phyloP scores from a whole-genome alignment of 2,888 invertebrate species.

The Chrysotoxum bicinctum region DNA sequence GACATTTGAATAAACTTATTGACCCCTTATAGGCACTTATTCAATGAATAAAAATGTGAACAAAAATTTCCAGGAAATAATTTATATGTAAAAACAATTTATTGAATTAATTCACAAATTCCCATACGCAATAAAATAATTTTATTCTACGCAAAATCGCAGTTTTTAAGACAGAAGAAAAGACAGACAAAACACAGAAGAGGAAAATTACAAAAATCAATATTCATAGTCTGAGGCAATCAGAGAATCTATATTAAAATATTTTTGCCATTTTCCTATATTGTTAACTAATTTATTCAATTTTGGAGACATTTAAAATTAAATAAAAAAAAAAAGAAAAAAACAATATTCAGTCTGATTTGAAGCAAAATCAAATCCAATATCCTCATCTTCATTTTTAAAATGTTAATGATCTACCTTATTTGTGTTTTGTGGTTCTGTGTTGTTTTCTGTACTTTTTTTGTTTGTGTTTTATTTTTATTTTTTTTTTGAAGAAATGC shows the following conservation, averaged over 20 bases:
- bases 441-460: neutral
- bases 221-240: neutral
- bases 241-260: constrained; percentile 3
- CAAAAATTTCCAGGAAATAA: constrained; percentile 11
- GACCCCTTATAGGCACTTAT: neutral
- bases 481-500: neutral
- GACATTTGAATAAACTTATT: constrained; percentile 8
- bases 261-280: neutral
- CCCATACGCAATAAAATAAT: constrained; percentile 13
- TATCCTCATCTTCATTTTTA: constrained; percentile 4
- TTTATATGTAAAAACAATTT: constrained; percentile 8
- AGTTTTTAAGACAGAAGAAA: neutral
- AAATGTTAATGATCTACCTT: constrained; percentile 22
- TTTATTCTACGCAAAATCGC: constrained; percentile 17
- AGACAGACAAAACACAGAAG: neutral
- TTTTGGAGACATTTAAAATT: constrained; percentile 18
- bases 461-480: neutral
- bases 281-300: constrained; percentile 16
- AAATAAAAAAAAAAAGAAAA: neutral
- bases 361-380: constrained; percentile 7
- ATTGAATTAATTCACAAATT: neutral
- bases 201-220: constrained; percentile 21
- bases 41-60: constrained; percentile 4
- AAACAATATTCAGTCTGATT: neutral
- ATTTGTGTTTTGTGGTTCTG: too few species aligned